phyloP scores from a whole-genome alignment of 2,113 vertebrate species.

The Monarcha castaneiventris region DNA sequence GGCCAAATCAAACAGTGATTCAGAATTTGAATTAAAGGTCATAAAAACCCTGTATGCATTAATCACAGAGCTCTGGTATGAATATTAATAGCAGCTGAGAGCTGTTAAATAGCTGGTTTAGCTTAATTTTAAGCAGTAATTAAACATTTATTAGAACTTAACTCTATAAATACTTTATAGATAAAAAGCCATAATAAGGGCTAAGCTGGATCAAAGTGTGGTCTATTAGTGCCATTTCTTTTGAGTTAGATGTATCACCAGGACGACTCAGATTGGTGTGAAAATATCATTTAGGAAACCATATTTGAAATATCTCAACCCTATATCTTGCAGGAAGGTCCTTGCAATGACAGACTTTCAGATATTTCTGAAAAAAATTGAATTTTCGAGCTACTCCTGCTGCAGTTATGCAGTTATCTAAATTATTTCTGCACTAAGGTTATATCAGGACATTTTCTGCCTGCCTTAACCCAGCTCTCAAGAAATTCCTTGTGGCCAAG shows the following conservation, averaged over 20 bases:
- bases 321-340: neutral
- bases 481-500: neutral
- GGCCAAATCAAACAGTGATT: slow-evolving; percentile 65
- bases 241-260: neutral
- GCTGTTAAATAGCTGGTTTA: slow-evolving; percentile 21
- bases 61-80: slow-evolving; percentile 40
- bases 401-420: neutral
- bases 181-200: neutral
- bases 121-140: slow-evolving; percentile 43
- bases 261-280: neutral
- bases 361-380: neutral
- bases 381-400: neutral
- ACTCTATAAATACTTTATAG: slow-evolving; percentile 11
- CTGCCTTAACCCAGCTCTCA: neutral
- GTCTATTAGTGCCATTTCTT: neutral
- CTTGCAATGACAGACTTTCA: neutral
- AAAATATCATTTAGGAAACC: neutral
- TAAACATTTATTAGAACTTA: slow-evolving; percentile 46
- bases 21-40: slow-evolving; percentile 59
- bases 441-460: neutral
- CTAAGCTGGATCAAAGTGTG: neutral
- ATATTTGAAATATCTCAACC: neutral
- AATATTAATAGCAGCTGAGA: slow-evolving; percentile 51
- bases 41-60: slow-evolving; percentile 51
- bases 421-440: neutral